These are phyloP conservation scores for Pollenia griseotomentosa DNA, from an alignment of 2,888 invertebrate genomes.

Conservation along the genomic window DNA sequence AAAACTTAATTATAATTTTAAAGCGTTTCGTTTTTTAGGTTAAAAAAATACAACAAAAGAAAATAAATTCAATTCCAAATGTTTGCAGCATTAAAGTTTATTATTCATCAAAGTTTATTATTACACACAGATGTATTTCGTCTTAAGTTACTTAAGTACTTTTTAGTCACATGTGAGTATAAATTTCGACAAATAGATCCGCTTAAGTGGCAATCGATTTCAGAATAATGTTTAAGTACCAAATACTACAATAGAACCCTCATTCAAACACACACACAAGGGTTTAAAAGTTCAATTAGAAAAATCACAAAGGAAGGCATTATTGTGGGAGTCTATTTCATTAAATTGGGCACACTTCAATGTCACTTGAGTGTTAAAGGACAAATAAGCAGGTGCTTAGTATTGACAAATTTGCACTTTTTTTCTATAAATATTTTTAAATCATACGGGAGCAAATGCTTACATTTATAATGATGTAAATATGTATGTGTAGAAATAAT, in stretches of 20 bases:
- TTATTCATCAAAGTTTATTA: too few relatives aligned
- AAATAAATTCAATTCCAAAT: too few relatives aligned
- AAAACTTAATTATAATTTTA: too few relatives aligned
- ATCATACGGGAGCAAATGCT: not conserved
- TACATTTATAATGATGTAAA: not conserved
- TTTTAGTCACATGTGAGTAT: not conserved
- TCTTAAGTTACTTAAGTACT: too few relatives aligned
- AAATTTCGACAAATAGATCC: not conserved
- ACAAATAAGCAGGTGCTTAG: constrained; percentile 1
- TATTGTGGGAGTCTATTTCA: constrained; percentile 2
- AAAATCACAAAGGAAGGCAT: not conserved
- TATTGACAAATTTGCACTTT: not conserved
- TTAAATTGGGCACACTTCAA: constrained; percentile 13
- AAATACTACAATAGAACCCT: too few relatives aligned
- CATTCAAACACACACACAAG: not conserved
- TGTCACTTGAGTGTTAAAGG: constrained; percentile 2
- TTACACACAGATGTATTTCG: too few relatives aligned
- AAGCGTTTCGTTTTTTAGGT: too few relatives aligned
- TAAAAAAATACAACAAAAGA: too few relatives aligned
- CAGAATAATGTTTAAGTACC: not conserved
- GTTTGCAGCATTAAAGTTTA: too few relatives aligned
- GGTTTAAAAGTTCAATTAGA: not conserved
- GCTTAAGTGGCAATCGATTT: not conserved
- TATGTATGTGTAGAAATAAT: too few relatives aligned
- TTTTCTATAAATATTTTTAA: not conserved